These are phyloP conservation scores for Scelioninae gen. 1 DNA, from an alignment of 2,888 invertebrate genomes.

Conservation along the genomic window DNA sequence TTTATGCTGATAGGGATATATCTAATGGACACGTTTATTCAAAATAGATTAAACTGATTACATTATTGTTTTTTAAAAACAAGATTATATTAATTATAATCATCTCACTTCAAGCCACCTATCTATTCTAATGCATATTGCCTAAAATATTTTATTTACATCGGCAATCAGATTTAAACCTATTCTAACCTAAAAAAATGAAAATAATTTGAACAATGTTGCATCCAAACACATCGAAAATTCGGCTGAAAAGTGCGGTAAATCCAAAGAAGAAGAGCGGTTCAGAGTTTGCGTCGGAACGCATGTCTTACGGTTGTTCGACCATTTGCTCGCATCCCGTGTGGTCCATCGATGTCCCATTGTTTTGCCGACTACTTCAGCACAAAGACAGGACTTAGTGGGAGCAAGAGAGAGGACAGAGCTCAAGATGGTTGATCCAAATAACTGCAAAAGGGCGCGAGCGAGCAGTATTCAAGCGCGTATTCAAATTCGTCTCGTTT, in stretches of 20 bases:
- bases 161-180: no score
- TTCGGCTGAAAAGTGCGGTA: conserved; percentile 50
- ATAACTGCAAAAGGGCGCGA: conserved; percentile 57
- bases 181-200: no score
- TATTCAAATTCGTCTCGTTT: conserved; percentile 83
- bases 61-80: no score
- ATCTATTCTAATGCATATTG: no score
- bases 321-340: conserved; percentile 85
- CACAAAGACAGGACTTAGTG: conserved; percentile 42
- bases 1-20: no score
- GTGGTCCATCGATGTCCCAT: conserved; percentile 84
- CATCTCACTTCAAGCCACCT: no score
- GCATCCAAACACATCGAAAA: conserved; percentile 54
- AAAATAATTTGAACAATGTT: no score
- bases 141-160: no score
- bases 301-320: conserved; percentile 84
- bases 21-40: no score
- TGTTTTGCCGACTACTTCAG: conserved; percentile 76
- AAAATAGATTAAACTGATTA: no score
- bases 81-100: no score
- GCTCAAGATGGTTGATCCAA: conserved; percentile 62
- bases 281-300: conserved; percentile 78
- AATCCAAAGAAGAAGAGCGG: conserved; percentile 53
- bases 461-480: conserved; percentile 72
- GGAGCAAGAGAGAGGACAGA: conserved; percentile 58